Base-by-base conservation (phyloP, 1,140 invertebrate species). In the Heliconius nattereri region DNA sequence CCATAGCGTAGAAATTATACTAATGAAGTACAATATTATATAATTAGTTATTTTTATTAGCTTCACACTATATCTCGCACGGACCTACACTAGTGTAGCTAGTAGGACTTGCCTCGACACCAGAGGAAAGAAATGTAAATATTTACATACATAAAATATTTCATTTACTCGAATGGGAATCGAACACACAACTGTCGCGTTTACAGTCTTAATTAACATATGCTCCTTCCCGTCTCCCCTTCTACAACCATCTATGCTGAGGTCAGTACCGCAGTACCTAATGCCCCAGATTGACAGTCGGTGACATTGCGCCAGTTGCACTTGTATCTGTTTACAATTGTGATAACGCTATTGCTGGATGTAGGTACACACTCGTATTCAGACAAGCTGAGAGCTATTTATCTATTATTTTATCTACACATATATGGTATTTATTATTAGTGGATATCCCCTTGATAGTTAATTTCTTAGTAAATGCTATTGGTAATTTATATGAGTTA, bases 271-370 rank as follows among this genome's bases (percentile, higher is more conserved):
- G 40, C 29, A 54, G 79, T 86, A 85, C 84, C 75, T 79, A 85
- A 52, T 91, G 87, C 81, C 89, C 90, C 87, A 90, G 88, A 88
- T 91, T 88, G 84, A 78, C 82, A 82, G 76, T 78, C 75, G 82
- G 80, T 90, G 90, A 91, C 90, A 91, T 90, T 91, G 88, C 87
- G 85, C 87, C 85, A 83, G 83, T 87, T 88, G 84, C 84, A 85
- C 79, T 81, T 80, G 81, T 83, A 80, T 85, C 77, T 87, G 83
- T 86, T 85, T 85, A 84, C 82, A 84, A 83, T 83, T 83, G 79
- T 83, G 87, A 88, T 87, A 88, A 87, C 80, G 81, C 20, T 37
- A 74, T 80, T 52, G 40, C 54, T 78, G 71, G 73, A 78, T 71
- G 60, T 45, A 5, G 5, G 40, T 45, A 16, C 40, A 11, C 66